A percentile compares a stretch with the other conserved stretches of the same genome.
Evolutionary conservation across 2,888 invertebrate genomes (phyloP).

Genomic region (Rotaria socialis): DNA sequence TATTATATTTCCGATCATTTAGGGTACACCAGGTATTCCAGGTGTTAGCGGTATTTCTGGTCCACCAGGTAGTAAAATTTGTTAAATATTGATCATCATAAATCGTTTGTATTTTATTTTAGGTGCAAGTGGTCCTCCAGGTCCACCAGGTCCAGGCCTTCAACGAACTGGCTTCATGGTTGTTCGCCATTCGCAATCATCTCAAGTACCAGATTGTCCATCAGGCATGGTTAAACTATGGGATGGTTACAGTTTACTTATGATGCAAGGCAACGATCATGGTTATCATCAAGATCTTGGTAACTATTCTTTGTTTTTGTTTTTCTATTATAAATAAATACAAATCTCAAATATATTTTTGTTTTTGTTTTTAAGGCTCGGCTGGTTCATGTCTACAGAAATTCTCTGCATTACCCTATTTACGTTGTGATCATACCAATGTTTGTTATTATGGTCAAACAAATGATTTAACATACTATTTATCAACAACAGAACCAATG

Average conservation of each 20-base stretch:
- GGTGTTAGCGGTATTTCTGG: constrained; percentile 63
- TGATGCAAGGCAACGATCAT: constrained; percentile 90
- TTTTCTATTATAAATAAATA: too few species aligned
- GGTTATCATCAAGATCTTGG: constrained; percentile 89
- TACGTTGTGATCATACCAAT: constrained; percentile 88
- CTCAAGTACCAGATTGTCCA: constrained; percentile 73
- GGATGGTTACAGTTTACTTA: constrained; percentile 89
- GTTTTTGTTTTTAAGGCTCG: constrained; percentile 66
- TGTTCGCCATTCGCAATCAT: constrained; percentile 75
- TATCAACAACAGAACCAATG: constrained; percentile 80
- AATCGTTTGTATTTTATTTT: not conserved
- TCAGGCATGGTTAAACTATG: constrained; percentile 77
- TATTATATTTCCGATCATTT: not conserved
- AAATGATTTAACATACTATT: constrained; percentile 92
- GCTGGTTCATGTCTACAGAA: constrained; percentile 87
- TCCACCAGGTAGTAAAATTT: constrained; percentile 55
- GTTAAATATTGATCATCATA: not conserved
- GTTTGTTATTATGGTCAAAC: constrained; percentile 92
- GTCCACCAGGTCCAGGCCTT: constrained; percentile 39
- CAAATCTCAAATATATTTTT: not conserved
- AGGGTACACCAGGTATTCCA: constrained; percentile 47
- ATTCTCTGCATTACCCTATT: constrained; percentile 92
- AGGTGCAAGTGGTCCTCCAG: constrained; percentile 41
- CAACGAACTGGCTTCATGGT: constrained; percentile 39
- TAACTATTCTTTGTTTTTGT: constrained; percentile 48